Percentiles rank a stretch among this genome's conserved stretches.
Conservation (phyloP, 2,113 vertebrate species). For the Caranx ignobilis region DNA sequence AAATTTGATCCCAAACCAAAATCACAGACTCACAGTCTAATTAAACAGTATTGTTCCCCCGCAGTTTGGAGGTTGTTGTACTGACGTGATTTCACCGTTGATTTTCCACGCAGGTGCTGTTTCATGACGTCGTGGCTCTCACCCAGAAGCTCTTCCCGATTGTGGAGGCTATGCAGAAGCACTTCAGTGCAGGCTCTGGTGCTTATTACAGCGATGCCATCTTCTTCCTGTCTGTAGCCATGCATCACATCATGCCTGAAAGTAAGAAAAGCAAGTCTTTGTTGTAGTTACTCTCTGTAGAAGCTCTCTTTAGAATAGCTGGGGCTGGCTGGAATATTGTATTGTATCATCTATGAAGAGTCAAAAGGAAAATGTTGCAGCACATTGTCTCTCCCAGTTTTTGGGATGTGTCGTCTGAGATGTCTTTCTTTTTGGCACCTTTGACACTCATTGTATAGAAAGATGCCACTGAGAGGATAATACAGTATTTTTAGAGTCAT, state of each 20-base stretch:
- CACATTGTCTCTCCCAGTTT: neutral
- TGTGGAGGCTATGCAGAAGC: slow-evolving; percentile 96
- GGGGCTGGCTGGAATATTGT: neutral
- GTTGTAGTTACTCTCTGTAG: neutral
- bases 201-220: slow-evolving; percentile 97
- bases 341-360: neutral
- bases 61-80: neutral
- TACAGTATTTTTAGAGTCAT: too few relatives aligned
- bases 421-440: neutral
- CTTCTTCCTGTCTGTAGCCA: slow-evolving; percentile 97
- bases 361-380: neutral
- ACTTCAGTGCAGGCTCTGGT: slow-evolving; percentile 95
- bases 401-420: neutral
- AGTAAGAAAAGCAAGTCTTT: slow-evolving; percentile 80
- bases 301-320: neutral
- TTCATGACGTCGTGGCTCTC: slow-evolving; percentile 90
- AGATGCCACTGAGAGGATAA: too few relatives aligned
- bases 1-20: neutral
- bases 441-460: too few relatives aligned
- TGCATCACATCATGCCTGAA: slow-evolving; percentile 96
- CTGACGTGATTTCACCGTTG: slow-evolving; percentile 1
- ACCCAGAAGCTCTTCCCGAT: slow-evolving; percentile 93
- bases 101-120: slow-evolving; percentile 86
- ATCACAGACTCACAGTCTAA: neutral
- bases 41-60: neutral